Percentiles rank a stretch among this genome's conserved stretches.
Conservation (phyloP, 2,113 vertebrate species). For the Lutjanus erythropterus region DNA sequence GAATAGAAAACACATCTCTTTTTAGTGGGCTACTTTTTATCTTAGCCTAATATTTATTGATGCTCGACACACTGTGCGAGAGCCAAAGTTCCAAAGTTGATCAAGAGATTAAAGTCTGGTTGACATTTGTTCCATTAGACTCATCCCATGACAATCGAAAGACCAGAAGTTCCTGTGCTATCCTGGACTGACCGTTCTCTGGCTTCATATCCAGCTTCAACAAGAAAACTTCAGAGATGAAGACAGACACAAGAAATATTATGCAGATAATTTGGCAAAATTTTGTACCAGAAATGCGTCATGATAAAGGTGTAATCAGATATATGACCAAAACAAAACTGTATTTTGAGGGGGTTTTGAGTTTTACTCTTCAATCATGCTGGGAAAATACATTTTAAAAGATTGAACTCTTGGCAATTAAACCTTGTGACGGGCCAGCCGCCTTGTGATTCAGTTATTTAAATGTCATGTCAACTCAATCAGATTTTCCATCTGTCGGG, state of each 20-base stretch:
- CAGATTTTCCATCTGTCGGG: too few species aligned
- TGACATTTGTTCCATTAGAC: slow-evolving; percentile 6
- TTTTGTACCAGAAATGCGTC: not conserved
- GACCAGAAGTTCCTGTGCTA: not conserved
- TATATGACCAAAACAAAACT: not conserved
- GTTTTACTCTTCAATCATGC: too few species aligned
- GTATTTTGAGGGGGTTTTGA: too few species aligned
- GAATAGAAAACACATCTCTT: not conserved
- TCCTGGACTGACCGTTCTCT: not conserved
- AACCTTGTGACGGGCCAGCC: too few species aligned
- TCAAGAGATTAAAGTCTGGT: slow-evolving; percentile 9
- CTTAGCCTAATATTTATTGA: not conserved
- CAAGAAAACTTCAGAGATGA: not conserved
- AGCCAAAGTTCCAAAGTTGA: slow-evolving; percentile 22
- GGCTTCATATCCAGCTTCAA: not conserved
- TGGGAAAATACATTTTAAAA: too few species aligned
- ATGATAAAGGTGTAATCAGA: not conserved
- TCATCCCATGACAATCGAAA: not conserved
- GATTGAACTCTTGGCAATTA: too few species aligned
- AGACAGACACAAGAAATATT: not conserved
- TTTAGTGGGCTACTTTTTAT: not conserved
- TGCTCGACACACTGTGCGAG: not conserved
- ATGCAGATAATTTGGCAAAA: slow-evolving; percentile 15
- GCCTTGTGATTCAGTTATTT: too few species aligned
- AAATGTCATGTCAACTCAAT: too few species aligned